phyloP scores from a whole-genome alignment of 2,888 invertebrate genomes.

The Stenotaenia linearis region DNA sequence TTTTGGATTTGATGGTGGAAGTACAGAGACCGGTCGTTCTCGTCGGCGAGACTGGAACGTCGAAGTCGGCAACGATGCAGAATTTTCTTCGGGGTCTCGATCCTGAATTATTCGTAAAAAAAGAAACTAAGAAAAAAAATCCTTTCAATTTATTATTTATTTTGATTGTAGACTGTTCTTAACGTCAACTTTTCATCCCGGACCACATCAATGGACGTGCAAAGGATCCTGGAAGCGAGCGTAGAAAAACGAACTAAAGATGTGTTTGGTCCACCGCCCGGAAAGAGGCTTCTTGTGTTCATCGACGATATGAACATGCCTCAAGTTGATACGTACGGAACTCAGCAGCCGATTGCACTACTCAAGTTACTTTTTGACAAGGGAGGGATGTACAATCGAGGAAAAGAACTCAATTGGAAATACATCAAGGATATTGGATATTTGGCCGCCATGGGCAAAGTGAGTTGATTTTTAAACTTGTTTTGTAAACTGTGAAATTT shows the following conservation, averaged over 20 bases:
- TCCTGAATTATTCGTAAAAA: conserved; percentile 60
- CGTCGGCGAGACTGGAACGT: conserved; percentile 86
- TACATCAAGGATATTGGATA: conserved; percentile 68
- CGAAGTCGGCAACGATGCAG: conserved; percentile 82
- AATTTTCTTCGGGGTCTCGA: conserved; percentile 71
- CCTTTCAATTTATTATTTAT: not conserved
- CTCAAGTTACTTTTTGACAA: conserved; percentile 84
- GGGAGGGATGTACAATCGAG: conserved; percentile 81
- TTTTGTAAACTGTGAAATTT: not conserved
- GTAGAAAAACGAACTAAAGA: conserved; percentile 87
- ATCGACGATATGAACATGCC: conserved; percentile 96
- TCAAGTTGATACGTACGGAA: conserved; percentile 74
- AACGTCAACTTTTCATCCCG: conserved; percentile 87
- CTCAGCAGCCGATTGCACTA: conserved; percentile 87
- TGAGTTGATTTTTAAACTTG: not conserved
- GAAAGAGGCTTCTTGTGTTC: conserved; percentile 81
- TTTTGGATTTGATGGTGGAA: conserved; percentile 68
- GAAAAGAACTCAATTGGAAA: conserved; percentile 85
- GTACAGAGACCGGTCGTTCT: conserved; percentile 74
- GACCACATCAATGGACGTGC: conserved; percentile 85
- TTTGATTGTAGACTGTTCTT: conserved; percentile 58
- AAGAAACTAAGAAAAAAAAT: not conserved
- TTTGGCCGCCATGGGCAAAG: conserved; percentile 30
- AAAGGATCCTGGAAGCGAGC: conserved; percentile 75
- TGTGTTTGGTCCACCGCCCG: conserved; percentile 80